These are phyloP conservation scores for Lepidiolamprologus cunningtoni DNA, from an alignment of 2,113 vertebrate genomes.

Conservation along the genomic window DNA sequence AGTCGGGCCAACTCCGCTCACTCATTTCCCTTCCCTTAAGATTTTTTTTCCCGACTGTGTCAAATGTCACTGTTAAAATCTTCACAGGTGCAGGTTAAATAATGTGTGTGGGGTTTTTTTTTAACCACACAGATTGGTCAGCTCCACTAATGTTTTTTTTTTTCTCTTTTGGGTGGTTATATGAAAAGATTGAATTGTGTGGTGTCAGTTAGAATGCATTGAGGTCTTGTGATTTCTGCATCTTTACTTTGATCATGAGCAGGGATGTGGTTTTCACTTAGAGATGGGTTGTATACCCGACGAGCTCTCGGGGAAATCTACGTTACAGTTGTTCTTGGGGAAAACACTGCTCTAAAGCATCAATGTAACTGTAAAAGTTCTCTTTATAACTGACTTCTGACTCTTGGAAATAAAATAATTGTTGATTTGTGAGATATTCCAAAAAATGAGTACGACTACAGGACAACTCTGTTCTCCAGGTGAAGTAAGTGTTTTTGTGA, in stretches of 20 bases:
- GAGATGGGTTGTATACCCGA: neutral
- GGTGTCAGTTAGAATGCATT: neutral
- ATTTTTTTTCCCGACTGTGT: slow-evolving; percentile 37
- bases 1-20: neutral
- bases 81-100: slow-evolving; percentile 39
- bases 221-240: neutral
- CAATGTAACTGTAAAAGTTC: neutral
- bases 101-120: neutral
- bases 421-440: neutral
- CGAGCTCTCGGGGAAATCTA: neutral
- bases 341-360: neutral
- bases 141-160: neutral
- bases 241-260: neutral
- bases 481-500: neutral
- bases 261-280: neutral
- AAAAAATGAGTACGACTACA: neutral
- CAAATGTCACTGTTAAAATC: slow-evolving; percentile 38
- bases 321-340: neutral
- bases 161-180: neutral
- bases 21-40: neutral
- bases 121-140: neutral
- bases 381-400: neutral
- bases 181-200: neutral
- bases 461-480: neutral
- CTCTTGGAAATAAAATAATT: neutral